A percentile compares a stretch with the other conserved stretches of the same genome.
Conservation (phyloP, 2,113 vertebrate genomes). For the Ornithorhynchus anatinus region DNA sequence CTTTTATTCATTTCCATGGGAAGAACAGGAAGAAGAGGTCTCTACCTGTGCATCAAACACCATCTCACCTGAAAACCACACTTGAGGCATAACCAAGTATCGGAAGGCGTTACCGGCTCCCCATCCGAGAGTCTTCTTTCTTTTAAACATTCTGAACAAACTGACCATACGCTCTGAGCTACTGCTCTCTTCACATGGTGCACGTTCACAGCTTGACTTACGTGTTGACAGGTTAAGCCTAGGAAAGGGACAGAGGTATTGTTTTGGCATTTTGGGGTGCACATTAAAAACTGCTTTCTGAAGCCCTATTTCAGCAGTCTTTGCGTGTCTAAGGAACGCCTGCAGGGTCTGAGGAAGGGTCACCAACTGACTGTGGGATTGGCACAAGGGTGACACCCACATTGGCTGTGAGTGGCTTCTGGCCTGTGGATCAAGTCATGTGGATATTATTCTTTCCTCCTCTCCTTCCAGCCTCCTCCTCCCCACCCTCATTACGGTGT, state of each 20-base stretch:
- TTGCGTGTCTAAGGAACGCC: neutral
- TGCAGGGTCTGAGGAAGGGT: no score
- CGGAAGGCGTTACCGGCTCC: conserved; percentile 72
- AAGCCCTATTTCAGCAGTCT: no score
- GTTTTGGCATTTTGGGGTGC: neutral
- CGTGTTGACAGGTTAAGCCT: conserved; percentile 93
- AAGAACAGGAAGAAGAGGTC: no score
- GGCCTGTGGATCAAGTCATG: neutral
- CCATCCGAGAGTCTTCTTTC: conserved; percentile 83
- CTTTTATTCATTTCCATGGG: no score
- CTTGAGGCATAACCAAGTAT: conserved; percentile 91
- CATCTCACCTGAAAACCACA: conserved; percentile 95
- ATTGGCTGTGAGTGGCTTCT: neutral
- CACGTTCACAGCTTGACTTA: conserved; percentile 88
- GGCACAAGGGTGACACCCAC: no score
- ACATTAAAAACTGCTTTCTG: no score
- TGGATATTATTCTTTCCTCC: neutral
- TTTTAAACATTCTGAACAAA: conserved; percentile 91
- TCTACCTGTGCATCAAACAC: no score
- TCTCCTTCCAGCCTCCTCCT: no score
- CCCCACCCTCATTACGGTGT: neutral
- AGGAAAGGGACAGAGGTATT: conserved; percentile 1
- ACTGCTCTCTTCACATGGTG: conserved; percentile 88
- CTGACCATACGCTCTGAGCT: conserved; percentile 84
- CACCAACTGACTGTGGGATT: no score